These are phyloP conservation scores for Nasonia oneida DNA, from an alignment of 2,888 invertebrate genomes.

Conservation along the genomic window DNA sequence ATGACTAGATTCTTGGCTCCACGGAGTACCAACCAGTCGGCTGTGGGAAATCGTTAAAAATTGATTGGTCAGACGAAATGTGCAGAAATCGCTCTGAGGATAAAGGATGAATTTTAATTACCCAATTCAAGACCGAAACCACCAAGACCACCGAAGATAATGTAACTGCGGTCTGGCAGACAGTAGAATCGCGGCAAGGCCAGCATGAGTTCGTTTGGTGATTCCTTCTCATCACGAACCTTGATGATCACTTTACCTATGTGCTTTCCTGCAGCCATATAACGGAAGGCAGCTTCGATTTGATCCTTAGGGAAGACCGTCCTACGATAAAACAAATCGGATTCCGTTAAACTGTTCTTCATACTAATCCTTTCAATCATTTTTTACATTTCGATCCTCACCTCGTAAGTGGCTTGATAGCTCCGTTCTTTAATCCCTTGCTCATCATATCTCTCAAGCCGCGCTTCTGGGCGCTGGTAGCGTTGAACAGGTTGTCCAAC, in stretches of 20 bases:
- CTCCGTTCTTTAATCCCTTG: constrained; percentile 84
- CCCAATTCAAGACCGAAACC: constrained; percentile 91
- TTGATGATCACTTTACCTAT: constrained; percentile 85
- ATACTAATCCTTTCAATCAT: constrained; percentile 68
- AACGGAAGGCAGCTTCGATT: constrained; percentile 87
- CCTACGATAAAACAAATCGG: constrained; percentile 70
- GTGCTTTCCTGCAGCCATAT: constrained; percentile 87
- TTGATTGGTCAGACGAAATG: neutral
- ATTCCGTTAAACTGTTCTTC: neutral
- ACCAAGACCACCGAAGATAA: constrained; percentile 91
- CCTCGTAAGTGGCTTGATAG: constrained; percentile 84
- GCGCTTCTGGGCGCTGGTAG: constrained; percentile 80
- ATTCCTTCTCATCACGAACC: constrained; percentile 68
- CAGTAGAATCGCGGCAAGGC: constrained; percentile 81
- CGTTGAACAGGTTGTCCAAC: constrained; percentile 85
- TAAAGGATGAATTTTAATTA: constrained; percentile 71
- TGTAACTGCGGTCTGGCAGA: constrained; percentile 80
- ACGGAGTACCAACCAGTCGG: constrained; percentile 91
- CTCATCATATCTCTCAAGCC: constrained; percentile 81
- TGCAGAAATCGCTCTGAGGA: neutral
- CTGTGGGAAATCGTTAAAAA: constrained; percentile 68
- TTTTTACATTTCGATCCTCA: constrained; percentile 81
- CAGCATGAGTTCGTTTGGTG: constrained; percentile 68
- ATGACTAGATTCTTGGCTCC: constrained; percentile 90
- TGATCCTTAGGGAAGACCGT: constrained; percentile 84